Evolutionary conservation across 2,797 vertebrate genomes (phyloP), one percentile per base, ranked within the genome.

Genomic region (Phyllotis vaccarum): DNA sequence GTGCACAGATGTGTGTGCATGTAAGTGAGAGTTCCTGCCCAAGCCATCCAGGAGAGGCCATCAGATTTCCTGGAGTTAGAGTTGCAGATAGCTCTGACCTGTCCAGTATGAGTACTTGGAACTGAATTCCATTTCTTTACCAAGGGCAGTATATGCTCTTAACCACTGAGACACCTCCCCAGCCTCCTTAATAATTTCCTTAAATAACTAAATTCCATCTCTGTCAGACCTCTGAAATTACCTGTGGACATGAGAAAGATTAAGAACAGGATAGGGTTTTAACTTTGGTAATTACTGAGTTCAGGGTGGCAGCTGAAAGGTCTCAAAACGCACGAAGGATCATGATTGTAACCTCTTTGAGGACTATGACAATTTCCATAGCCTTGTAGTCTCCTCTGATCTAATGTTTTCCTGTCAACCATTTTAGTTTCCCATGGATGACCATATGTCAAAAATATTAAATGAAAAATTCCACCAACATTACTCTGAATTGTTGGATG

Each of bases 141-240:
- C n/a, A 86, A 86, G 46, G 54, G 13, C 7, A 68, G 34, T 68
- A 6, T 12, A 52, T n/a, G 21, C 14, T 54, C 46, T 70, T 37
- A 54, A 54, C 7, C 83, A 37, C 5, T 5, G 19, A 6, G 34
- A 12, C 31, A 34, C 6, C 83, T 86, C 21, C 70, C 83, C 46
- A 37, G 46, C 12, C 8, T 12, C 64, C 64, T 37, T 37, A 34
- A 40, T 90, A 62, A 49, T 86, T 86, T 82, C 93, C 72, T 85
- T 58, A n/a, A 93, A 64, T 58, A 78, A 90, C 79, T 94, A 88
- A 76, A 27, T 75, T 79, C 31, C 52, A 93, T 81, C 60, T 72
- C 49, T 43, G 37, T 89, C 4, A 78, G 31, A 64, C 58, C 70
- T 82, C 74, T 90, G 37, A 94, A 82, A 95, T 58, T 90, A 13